Conservation (phyloP, 2,113 vertebrate genomes). For the Rhinichthys klamathensis region DNA sequence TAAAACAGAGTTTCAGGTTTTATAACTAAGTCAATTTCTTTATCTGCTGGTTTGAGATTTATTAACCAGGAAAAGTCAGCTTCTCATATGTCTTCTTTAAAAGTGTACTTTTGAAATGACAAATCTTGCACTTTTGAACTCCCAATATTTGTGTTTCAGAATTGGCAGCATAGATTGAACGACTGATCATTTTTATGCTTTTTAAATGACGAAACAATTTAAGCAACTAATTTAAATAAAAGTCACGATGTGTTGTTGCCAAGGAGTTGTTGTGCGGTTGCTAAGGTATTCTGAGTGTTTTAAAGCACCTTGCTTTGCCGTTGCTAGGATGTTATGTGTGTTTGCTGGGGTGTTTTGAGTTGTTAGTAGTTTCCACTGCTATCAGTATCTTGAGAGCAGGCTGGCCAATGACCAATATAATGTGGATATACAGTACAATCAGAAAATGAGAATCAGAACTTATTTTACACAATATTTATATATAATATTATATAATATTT, state of each 20-base stretch:
- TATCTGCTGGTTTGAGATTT: constrained; percentile 52
- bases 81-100: constrained; percentile 37
- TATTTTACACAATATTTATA: background rate
- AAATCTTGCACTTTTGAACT: constrained; percentile 29
- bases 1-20: background rate
- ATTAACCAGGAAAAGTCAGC: constrained; percentile 55
- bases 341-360: background rate
- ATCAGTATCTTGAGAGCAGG: background rate
- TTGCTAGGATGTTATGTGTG: background rate
- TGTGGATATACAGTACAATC: background rate
- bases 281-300: constrained; percentile 16
- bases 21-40: constrained; percentile 30
- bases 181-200: background rate
- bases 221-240: background rate
- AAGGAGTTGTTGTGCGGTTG: background rate
- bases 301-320: background rate
- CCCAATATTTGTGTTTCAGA: constrained; percentile 15
- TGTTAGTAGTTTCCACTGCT: background rate
- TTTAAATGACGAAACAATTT: background rate
- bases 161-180: background rate
- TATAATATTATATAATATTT: too few relatives aligned
- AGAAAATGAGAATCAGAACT: too few relatives aligned
- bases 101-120: background rate
- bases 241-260: background rate
- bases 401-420: background rate